Percentiles rank a stretch among this genome's conserved stretches.
phyloP scores from a whole-genome alignment of 2,888 invertebrate species.

The Charanyca ferruginea region DNA sequence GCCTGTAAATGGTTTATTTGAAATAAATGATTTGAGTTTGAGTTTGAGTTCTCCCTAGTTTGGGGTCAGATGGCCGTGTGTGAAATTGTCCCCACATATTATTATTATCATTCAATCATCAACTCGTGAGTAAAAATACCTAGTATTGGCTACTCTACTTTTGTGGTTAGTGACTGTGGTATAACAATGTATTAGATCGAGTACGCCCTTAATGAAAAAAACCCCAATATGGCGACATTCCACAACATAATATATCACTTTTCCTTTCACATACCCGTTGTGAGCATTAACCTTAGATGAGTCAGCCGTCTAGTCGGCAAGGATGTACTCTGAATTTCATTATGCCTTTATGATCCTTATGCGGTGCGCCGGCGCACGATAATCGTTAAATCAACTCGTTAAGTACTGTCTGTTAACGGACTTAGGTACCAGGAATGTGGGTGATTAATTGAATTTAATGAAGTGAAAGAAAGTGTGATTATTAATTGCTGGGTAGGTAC shows the following conservation, averaged over 20 bases:
- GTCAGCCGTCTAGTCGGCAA: conserved; percentile 55
- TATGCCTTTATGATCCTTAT: conserved; percentile 34
- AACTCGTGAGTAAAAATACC: too few species aligned
- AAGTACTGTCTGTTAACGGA: conserved; percentile 3
- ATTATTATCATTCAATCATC: too few species aligned
- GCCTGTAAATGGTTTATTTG: too few species aligned
- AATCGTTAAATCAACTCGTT: conserved; percentile 28
- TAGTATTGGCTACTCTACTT: too few species aligned
- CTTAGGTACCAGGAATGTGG: conserved; percentile 5
- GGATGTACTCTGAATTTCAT: conserved; percentile 58
- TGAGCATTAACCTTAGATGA: conserved; percentile 57
- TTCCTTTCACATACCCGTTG: conserved; percentile 25
- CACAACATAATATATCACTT: conserved; percentile 29
- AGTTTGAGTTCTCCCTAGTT: too few species aligned
- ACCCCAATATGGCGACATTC: background rate
- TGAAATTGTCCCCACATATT: too few species aligned
- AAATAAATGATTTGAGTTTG: too few species aligned
- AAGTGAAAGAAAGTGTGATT: conserved; percentile 1
- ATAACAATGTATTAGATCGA: too few species aligned
- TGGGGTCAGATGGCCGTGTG: too few species aligned
- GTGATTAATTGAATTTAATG: conserved; percentile 22
- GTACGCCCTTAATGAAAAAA: too few species aligned
- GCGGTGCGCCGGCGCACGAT: conserved; percentile 26
- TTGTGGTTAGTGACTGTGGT: too few species aligned
- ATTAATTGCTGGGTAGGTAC: background rate